Base-by-base conservation (phyloP, 35 echinoderm and acorn worm species). In the Apostichopus parvimensis region DNA sequence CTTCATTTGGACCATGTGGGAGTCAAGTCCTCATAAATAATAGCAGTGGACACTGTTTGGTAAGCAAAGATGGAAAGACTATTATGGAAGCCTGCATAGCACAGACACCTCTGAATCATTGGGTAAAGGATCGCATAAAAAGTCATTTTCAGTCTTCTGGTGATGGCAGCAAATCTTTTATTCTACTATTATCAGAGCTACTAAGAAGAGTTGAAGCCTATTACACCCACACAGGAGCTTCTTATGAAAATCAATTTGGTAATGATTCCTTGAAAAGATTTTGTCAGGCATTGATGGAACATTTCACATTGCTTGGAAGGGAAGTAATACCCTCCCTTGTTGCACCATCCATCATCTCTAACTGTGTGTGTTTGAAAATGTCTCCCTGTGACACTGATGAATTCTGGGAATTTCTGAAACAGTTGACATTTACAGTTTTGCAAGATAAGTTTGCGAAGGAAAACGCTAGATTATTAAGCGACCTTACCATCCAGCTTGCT, bases 1-100 rank as follows among this genome's bases (percentile, higher is more conserved):
- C 56, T 9, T 87, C 85, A 4, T 87, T 87, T 71, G 85, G 85
- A 8, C 58, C 85, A 34, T 66, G 85, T 87, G 85, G 85, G 28
- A 62, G 59, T 18, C 57, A 66, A 22, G 85, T 64, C 57, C 64
- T 87, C 57, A 87, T 87, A 22, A 45, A 1, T 13, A 87, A 18
- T 8, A 71, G 45, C 9, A 45, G 8, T 66, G 64, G 85, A 24
- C 18, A 54, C 11, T 87, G 59, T 59, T 15, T 71, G 17, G 64
- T 66, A 18, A 87, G 55, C 58, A 87, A 87, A 87, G 85, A 57
- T 87, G 85, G 85, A 9, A 62, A 64, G 13, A 52, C 64, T 4
- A 87, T 87, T 4, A 66, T 66, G 58, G 85, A 87, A 6, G 7
- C 55, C 26, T 71, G 57, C 25, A 11, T 71, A 10, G 22, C 59